Percentiles rank a stretch among this genome's conserved stretches.
These are phyloP conservation scores for Alexandromys fortis DNA, from an alignment of 2,113 vertebrate species.

Conservation along the genomic window DNA sequence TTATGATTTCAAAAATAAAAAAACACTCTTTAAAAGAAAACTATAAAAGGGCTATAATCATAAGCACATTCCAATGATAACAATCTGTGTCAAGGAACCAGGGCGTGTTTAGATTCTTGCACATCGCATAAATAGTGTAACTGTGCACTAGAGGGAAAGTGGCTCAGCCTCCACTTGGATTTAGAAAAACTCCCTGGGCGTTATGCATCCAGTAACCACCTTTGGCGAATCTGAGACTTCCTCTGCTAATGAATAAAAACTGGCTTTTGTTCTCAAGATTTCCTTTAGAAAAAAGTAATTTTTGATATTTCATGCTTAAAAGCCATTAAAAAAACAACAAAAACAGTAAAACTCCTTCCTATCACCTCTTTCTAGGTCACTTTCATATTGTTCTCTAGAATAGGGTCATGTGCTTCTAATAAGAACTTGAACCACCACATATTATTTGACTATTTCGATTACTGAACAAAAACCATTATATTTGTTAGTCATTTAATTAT, in stretches of 20 bases:
- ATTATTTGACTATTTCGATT: conserved; percentile 79
- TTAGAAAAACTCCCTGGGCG: neutral
- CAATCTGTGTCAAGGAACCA: conserved; percentile 1
- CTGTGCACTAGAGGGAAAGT: neutral
- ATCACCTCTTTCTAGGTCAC: neutral
- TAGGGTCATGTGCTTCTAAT: conserved; percentile 66
- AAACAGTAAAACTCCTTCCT: neutral
- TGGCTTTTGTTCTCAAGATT: neutral
- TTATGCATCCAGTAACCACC: neutral
- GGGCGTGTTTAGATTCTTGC: neutral
- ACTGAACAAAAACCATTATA: conserved; percentile 69
- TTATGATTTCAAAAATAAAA: neutral
- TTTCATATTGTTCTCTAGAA: neutral
- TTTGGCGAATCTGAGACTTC: neutral
- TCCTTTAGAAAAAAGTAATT: conserved; percentile 33
- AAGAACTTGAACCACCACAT: conserved; percentile 65
- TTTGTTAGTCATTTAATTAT: conserved; percentile 83
- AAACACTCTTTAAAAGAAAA: neutral
- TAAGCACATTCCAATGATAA: neutral
- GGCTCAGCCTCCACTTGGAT: neutral
- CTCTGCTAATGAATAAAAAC: neutral
- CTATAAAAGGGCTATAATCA: neutral
- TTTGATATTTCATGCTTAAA: conserved; percentile 28
- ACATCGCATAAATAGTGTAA: neutral
- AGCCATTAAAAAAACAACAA: neutral